These are phyloP conservation scores for Tragelaphus imberbis DNA, from an alignment of 2,113 vertebrate genomes.

Conservation along the genomic window DNA sequence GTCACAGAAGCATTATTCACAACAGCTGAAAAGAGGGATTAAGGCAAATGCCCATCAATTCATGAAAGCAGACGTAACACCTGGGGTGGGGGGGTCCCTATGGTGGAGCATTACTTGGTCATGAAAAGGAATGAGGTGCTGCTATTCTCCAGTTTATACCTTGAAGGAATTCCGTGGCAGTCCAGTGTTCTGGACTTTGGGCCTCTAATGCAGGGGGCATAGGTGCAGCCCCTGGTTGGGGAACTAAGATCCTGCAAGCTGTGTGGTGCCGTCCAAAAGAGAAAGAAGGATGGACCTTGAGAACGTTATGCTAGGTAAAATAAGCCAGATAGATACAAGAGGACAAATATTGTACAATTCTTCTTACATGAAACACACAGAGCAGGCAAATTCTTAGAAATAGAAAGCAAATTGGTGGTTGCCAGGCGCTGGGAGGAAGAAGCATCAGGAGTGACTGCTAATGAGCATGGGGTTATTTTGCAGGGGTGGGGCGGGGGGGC, in stretches of 20 bases:
- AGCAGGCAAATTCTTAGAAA: not conserved
- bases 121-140: not conserved
- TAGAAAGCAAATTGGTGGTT: not conserved
- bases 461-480: not conserved
- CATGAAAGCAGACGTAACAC: not conserved
- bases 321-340: not conserved
- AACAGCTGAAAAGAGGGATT: not conserved
- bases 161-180: not conserved
- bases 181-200: not conserved
- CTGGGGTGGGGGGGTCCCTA: accelerated
- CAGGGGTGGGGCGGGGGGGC: not conserved
- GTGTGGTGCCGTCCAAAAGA: not conserved
- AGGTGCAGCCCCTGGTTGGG: not conserved
- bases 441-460: not conserved
- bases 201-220: not conserved
- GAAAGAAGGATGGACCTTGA: not conserved
- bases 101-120: not conserved
- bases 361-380: not conserved
- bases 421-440: not conserved
- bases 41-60: not conserved
- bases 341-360: not conserved
- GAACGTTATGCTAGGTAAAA: not conserved
- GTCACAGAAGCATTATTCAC: not conserved
- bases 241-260: not conserved
- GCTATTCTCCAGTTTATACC: not conserved